These are phyloP conservation scores for Limenitis camilla DNA, from an alignment of 2,888 invertebrate genomes.

Conservation along the genomic window DNA sequence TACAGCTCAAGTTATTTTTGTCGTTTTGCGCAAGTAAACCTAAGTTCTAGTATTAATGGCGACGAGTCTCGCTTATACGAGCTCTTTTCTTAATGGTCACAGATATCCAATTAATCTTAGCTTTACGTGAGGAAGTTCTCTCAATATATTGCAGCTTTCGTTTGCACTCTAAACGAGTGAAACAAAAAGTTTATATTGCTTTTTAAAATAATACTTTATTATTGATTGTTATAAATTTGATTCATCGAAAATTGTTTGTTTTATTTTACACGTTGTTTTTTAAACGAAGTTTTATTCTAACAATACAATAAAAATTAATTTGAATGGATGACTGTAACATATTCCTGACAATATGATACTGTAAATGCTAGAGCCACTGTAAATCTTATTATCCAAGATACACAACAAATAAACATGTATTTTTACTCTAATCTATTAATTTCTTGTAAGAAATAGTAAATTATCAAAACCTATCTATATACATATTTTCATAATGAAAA, in stretches of 20 bases:
- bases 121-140: conserved; percentile 5
- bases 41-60: conserved; percentile 5
- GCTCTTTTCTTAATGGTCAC: conserved; percentile 7
- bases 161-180: not conserved
- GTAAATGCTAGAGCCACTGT: too few species aligned
- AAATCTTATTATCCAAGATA: too few species aligned
- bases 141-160: not conserved
- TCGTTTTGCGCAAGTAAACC: conserved; percentile 2
- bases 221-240: not conserved
- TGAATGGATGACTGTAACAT: too few species aligned
- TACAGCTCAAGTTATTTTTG: not conserved
- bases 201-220: not conserved
- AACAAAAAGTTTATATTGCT: not conserved
- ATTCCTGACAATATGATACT: too few species aligned
- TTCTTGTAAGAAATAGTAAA: too few species aligned
- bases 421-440: too few species aligned
- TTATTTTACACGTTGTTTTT: not conserved
- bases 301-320: not conserved
- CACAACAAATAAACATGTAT: too few species aligned
- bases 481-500: too few species aligned
- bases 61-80: not conserved
- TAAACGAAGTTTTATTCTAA: not conserved
- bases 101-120: conserved; percentile 11
- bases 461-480: too few species aligned
- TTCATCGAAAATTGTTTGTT: not conserved